Base-by-base conservation (phyloP, 2,797 vertebrate genomes). In the Rousettus madagascariensis region DNA sequence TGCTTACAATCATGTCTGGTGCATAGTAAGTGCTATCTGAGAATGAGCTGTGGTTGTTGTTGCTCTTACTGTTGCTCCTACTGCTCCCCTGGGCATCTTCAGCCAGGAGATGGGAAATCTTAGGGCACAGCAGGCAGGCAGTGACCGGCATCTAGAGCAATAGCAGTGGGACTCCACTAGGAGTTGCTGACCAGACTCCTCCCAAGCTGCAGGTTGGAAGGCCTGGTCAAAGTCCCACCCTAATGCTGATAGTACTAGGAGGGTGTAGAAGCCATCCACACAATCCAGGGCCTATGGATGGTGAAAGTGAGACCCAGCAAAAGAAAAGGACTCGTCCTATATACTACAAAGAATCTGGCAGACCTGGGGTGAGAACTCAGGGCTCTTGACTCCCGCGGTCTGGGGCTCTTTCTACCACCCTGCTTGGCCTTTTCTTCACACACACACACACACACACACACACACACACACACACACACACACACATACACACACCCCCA, bases 41-140 rank as follows among this genome's bases (percentile, higher is more conserved):
- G 38, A 43, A 17, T 51, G n/a, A 1, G 0, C 6, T 10, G 28
- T 20, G 65, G 69, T 24, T 15, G 5, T 8, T 57, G 51, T 2
- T 28, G 24, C 51, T 55, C 8, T 7, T 36, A 20, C 38, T 11
- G 1, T n/a, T 22, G 55, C 24, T 53, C 43, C 2, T 1, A 13
- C 16, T n/a, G 2, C 38, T 66, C 22, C 38, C 49, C 6, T 46
- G 33, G 19, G 28, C 61, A 22, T 33, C 59, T 57, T 49, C 17
- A n/a, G 49, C 49, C 3, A 6, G n/a, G 9, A 72, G 17, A 24
- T 0, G 38, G 20, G 38, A 71, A 65, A 0, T 7, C 5, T 1
- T 57, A 43, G 36, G 74, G 43, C 1, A 0, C 0, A 2, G 5
- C 0, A 6, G 43, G 51, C 46, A 63, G 65, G 9, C 46, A 10